Percentiles rank a stretch among this genome's conserved stretches.
phyloP scores from a whole-genome alignment of 2,113 vertebrate species.

The Lethenteron reissneri region DNA sequence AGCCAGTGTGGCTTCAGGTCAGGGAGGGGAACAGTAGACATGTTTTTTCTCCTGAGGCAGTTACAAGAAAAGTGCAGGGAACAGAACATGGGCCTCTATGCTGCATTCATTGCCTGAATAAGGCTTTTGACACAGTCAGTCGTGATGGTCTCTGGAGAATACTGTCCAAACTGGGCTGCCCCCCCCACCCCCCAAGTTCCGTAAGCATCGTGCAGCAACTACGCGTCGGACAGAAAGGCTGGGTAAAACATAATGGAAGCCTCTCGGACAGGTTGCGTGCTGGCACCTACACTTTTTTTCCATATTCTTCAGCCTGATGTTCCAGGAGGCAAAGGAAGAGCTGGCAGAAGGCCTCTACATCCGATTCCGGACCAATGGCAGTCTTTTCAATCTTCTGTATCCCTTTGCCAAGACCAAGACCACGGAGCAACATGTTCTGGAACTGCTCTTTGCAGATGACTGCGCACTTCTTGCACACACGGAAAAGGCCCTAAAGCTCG shows the following conservation, averaged over 20 bases:
- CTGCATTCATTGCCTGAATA: background rate
- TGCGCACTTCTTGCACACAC: background rate
- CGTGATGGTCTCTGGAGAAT: too few relatives aligned
- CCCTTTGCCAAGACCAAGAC: background rate
- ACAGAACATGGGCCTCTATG: background rate
- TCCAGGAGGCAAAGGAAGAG: background rate
- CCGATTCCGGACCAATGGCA: background rate
- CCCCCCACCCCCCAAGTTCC: background rate
- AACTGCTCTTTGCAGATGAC: conserved; percentile 1
- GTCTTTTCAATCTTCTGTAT: too few relatives aligned
- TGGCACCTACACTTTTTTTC: background rate
- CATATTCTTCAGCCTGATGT: conserved; percentile 1
- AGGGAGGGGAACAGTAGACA: background rate
- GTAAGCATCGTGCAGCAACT: background rate
- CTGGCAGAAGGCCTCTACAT: background rate
- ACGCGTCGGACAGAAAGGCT: background rate
- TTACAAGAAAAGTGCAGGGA: background rate
- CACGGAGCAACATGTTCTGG: background rate
- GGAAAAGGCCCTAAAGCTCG: background rate
- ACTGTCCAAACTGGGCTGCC: too few relatives aligned
- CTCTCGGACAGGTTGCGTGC: conserved; percentile 1
- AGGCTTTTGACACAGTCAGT: too few relatives aligned
- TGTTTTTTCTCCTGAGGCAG: background rate
- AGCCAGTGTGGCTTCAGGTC: background rate
- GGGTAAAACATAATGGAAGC: background rate